Base-by-base conservation (phyloP, 2,888 invertebrate genomes). In the Griposia aprilina region DNA sequence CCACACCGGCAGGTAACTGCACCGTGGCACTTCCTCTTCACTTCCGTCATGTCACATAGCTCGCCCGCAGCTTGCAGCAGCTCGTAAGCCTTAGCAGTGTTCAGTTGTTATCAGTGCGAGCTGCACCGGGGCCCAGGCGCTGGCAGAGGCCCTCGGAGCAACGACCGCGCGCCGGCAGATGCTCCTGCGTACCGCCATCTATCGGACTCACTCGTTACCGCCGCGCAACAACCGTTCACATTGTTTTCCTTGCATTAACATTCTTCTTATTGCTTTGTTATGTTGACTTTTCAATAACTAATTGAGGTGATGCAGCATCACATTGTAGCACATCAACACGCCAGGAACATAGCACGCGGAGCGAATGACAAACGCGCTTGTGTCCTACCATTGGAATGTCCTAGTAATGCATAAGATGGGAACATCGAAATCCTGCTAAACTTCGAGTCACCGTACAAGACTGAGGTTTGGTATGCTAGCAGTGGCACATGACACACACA, bases 121-220 rank as follows among this genome's bases (percentile, higher is more conserved):
- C 66, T 23, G 79, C 70, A 59, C 74, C 70, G 63, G 75, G 77
- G 72, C 63, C 79, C 82, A 69, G 67, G 72, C 73, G 72, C 66
- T 70, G 83, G 74, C 86, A 59, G 69, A 74, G 63, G 63, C 59
- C 60, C 68, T 63, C 90, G 90, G 94, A 91, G 92, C 94, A 94
- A 94, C 93, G 94, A 94, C 94, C 93, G 88, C 81, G 41, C 76
- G 57, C 82, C 78, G 85, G 79, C 82, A 82, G 88, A 83, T 89
- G 88, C 86, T 80, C 78, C 71, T 73, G 77, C 81, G 67, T 84
- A 78, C 82, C 90, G 92, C 92, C 93, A 92, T 92, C 93, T 93
- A 88, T 84, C 91, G 91, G 78, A 52, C 77, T 80, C 84, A 66
- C 78, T 66, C 78, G 77, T 62, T 82, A 85, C 72, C 76, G 77